Base-by-base conservation (phyloP, 2,113 vertebrate genomes). In the Corythornis vintsioides region DNA sequence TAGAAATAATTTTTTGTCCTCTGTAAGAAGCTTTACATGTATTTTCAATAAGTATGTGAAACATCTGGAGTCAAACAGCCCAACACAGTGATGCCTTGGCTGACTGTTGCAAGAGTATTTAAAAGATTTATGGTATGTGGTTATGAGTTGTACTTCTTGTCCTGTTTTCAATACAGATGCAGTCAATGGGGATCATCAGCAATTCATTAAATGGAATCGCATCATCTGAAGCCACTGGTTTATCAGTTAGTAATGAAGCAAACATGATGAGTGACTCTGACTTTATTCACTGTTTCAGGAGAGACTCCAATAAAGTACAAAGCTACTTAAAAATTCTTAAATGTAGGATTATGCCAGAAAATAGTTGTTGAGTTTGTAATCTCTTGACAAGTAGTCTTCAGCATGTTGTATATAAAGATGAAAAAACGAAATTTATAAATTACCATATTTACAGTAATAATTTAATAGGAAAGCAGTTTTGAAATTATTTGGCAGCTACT, bases 251-350 rank as follows among this genome's bases (percentile, higher is more conserved):
- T 13, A 92, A 95, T 15, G 97, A 98, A 86, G 95, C 96, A 96
- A 96, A 93, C 55, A 87, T 85, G 78, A 98, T 98, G 98, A 98
- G 97, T 55, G 96, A 98, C 95, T 97, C 97, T 14, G 97, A 98
- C 72, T 98, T 98, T 55, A 98, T 98, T 59, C 97, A 97, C 94
- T 98, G 98, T 79, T 98, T 98, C 78, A 98, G 98, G 48, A 96
- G 98, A 83, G 98, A 98, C 88, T 98, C 98, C 40, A 98, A 98
- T 95, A 98, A 98, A 97, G 97, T 98, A 82, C 98, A 98, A 97
- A 98, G 98, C 96, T 98, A 98, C 97, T 93, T 98, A 93, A 98
- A 98, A 97, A 97, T 98, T 94, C 97, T 98, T 9, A 98, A 98
- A 94, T 98, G 98, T 93, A 97, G 98, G 55, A 98, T 97, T n/a